Evolutionary conservation across 92 coral and sea anemone genomes (phyloP), one percentile per base, ranked within the genome.

Genomic region (Porites cylindrica): DNA sequence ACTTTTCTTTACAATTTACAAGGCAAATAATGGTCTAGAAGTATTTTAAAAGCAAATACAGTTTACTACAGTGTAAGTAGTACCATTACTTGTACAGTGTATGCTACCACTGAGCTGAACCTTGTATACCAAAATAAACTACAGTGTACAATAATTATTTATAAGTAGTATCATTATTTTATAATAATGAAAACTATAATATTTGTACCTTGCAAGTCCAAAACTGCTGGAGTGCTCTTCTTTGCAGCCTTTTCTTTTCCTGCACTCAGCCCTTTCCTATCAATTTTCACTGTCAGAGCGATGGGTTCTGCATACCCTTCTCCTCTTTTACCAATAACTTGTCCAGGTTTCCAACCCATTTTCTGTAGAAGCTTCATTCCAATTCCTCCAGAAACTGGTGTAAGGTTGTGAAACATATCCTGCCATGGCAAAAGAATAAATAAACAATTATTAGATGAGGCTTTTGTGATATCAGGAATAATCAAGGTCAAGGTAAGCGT

Each of bases 331-430:
- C 99, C 99, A 67, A 97, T 80, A 14, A 92, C 97, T 63, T 95
- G 97, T 10, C 99, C 99, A 59, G 99, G 99, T 53, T 85, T 88
- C 99, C 99, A 97, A 68, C 99, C 99, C 99, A 97, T 97, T 85
- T 97, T 97, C 82, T 93, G 97, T 43, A 97, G 91, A 58, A 97
- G 90, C 77, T 77, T 97, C 99, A 95, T 95, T 21, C 99, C 99
- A 59, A 97, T 82, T 10, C 99, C 99, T 20, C 96, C 96, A 66
- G 72, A 75, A 20, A 97, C 89, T 60, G 99, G 99, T 51, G 94
- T 76, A 66, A 97, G 86, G 80, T 97, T 95, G 18, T 89, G 99
- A 78, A 97, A 97, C 99, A 97, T 97, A 88, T 97, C 99, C 99
- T 97, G 62, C 18, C 67, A 51, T 43, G 61, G 61, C 10, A 51